phyloP scores from a whole-genome alignment of 2,113 vertebrate species.

The Arenaria interpres region DNA sequence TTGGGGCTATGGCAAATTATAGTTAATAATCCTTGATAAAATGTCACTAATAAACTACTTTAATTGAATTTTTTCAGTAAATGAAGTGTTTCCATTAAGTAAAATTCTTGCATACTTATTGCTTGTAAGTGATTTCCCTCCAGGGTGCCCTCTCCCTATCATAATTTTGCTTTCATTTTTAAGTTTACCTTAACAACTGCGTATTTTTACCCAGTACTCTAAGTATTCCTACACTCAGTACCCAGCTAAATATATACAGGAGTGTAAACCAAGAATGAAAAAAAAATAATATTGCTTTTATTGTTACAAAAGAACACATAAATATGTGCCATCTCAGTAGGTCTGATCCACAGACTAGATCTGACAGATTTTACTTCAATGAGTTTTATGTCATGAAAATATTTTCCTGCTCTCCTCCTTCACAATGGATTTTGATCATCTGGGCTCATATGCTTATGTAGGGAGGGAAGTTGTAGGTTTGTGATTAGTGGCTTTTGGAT shows the following conservation, averaged over 20 bases:
- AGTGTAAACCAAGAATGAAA: neutral
- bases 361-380: neutral
- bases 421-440: neutral
- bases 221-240: neutral
- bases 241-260: neutral
- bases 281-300: neutral
- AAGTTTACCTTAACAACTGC: neutral
- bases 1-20: neutral
- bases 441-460: accelerated
- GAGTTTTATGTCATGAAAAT: neutral
- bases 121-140: neutral
- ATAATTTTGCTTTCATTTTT: neutral
- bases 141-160: neutral
- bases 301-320: neutral
- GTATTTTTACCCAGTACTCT: neutral
- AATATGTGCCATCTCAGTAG: neutral
- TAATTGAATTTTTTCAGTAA: neutral
- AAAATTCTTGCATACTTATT: neutral
- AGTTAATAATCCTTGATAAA: neutral
- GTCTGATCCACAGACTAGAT: neutral
- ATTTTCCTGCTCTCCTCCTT: neutral
- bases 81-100: neutral
- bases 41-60: neutral
- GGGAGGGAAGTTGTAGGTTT: neutral
- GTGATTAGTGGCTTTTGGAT: neutral